Conservation (phyloP, 1,140 invertebrate species). For the Drosophila paulistorum region DNA sequence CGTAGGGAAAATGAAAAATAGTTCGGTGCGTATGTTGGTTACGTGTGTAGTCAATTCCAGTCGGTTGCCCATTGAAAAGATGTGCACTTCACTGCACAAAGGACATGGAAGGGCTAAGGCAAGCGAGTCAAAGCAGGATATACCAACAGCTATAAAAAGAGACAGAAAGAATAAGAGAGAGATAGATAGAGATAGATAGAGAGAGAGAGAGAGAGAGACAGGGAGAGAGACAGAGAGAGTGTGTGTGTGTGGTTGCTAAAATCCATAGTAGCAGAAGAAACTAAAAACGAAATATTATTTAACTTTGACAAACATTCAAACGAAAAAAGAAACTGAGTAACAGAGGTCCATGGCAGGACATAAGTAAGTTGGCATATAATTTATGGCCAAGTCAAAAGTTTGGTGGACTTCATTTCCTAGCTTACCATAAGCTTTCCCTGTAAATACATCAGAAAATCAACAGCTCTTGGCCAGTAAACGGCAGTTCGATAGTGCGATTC, state of each 20-base stretch:
- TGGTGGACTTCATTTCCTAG: conserved; percentile 20
- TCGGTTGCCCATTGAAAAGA: conserved; percentile 60
- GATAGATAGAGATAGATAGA: background rate
- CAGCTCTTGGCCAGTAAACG: background rate
- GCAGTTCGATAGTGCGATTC: background rate
- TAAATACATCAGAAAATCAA: conserved; percentile 17
- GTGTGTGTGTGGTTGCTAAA: background rate
- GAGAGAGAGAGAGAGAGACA: background rate
- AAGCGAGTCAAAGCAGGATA: background rate
- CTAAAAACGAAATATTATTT: conserved; percentile 40
- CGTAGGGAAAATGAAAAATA: conserved; percentile 12
- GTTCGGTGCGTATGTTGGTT: conserved; percentile 30
- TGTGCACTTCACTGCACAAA: conserved; percentile 59
- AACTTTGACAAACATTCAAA: conserved; percentile 16
- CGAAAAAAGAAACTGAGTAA: background rate
- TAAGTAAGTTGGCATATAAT: background rate
- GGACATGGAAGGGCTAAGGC: conserved; percentile 40
- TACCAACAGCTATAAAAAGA: background rate
- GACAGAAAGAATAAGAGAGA: too few species aligned
- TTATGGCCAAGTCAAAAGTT: conserved; percentile 13
- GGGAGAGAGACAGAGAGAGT: background rate
- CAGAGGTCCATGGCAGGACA: background rate
- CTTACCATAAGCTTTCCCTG: conserved; percentile 13
- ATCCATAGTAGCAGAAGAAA: conserved; percentile 1
- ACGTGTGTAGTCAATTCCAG: conserved; percentile 59